phyloP scores from a whole-genome alignment of 2,113 vertebrate genomes.

The Candoia aspera region DNA sequence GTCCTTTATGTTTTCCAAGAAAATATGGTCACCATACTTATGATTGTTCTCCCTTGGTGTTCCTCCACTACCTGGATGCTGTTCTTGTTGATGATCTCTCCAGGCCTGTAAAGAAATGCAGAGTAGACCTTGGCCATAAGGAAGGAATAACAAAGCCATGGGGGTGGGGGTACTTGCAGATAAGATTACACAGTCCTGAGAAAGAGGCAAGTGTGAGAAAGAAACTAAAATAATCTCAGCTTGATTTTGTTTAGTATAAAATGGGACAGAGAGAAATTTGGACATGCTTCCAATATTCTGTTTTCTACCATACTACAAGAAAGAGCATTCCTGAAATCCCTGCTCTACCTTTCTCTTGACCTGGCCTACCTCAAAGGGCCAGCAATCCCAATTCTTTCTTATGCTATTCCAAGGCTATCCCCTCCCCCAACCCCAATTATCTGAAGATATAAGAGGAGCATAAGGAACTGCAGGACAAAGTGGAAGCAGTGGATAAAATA shows the following conservation, averaged over 20 bases:
- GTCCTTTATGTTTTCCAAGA: too few relatives aligned
- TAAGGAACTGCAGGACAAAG: neutral
- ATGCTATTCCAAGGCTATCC: neutral
- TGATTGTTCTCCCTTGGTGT: neutral
- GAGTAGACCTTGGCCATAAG: neutral
- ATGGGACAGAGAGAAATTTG: neutral
- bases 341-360: neutral
- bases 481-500: neutral
- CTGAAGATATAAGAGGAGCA: neutral
- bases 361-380: neutral
- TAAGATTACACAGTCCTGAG: neutral
- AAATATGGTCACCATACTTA: neutral
- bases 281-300: neutral
- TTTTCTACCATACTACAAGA: neutral
- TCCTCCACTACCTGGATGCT: neutral
- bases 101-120: neutral
- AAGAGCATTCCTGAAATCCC: too few relatives aligned
- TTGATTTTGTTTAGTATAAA: neutral
- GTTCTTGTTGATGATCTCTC: neutral
- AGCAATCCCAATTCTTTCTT: neutral
- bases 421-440: neutral
- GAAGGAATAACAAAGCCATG: neutral
- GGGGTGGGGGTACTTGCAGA: neutral
- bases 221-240: neutral
- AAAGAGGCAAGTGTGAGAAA: neutral